phyloP scores from a whole-genome alignment of 92 coral and sea anemone species.

The Palythoa grandiflora region DNA sequence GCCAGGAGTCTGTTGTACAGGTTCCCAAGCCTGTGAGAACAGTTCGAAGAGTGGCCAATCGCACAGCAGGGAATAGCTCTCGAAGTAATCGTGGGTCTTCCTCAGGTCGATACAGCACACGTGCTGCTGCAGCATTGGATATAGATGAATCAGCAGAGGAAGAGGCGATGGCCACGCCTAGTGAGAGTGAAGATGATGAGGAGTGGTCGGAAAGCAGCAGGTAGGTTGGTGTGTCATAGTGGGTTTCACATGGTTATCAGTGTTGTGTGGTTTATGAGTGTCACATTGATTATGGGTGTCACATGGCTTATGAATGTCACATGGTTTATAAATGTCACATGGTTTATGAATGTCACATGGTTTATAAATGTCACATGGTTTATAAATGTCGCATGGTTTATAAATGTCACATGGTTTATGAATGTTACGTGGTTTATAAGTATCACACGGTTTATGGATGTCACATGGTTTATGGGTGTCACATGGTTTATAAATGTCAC shows the following conservation, averaged over 20 bases:
- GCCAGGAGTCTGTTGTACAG: slow-evolving; percentile 58
- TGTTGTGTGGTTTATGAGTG: not conserved
- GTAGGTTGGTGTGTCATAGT: slow-evolving; percentile 28
- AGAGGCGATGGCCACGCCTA: slow-evolving; percentile 83
- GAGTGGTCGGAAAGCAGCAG: slow-evolving; percentile 96
- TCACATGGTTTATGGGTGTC: too few species aligned
- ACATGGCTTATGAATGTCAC: not conserved
- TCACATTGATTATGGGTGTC: not conserved
- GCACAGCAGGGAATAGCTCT: slow-evolving; percentile 61
- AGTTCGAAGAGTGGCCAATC: slow-evolving; percentile 35
- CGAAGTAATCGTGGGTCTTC: slow-evolving; percentile 74
- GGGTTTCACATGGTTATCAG: not conserved
- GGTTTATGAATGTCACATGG: too few species aligned
- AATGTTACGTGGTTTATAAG: too few species aligned
- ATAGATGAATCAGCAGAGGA: slow-evolving; percentile 95
- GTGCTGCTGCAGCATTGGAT: slow-evolving; percentile 84
- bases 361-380: too few species aligned
- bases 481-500: too few species aligned
- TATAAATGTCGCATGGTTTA: too few species aligned
- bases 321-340: not conserved
- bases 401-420: too few species aligned
- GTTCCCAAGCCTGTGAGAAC: slow-evolving; percentile 45
- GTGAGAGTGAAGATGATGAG: slow-evolving; percentile 99
- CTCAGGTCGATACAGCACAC: slow-evolving; percentile 87
- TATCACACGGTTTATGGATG: too few species aligned